Base-by-base conservation (phyloP, 1,140 invertebrate species). In the Aphis gossypii region DNA sequence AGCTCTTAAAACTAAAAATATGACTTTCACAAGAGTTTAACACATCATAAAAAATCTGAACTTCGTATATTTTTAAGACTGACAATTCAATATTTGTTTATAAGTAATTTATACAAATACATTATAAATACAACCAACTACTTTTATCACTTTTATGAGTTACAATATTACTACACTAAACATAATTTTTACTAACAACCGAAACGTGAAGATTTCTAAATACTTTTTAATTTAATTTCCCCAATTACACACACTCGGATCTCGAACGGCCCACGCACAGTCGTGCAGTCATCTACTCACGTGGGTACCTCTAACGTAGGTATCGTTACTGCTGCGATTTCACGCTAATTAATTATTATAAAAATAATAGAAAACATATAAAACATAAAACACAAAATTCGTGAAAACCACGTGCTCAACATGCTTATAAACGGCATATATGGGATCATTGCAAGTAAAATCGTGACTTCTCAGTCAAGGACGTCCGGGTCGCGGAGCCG, bases 381-480 rank as follows among this genome's bases (percentile, higher is more conserved):
- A 87, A 86, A 86, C 84, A 25, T 11, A 54, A 14, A 35, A 89
- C 35, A 56, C 21, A 89, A 35, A n/a, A 54, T 41, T 25, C 21
- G 3, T 82, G 11, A 21, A 86, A 1, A 87, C 86, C 48, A 56
- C 51, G 35, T 56, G 88, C 9, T 11, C 23, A 89, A 38, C 48
- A 89, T n/a, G 21, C 87, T n/a, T 54, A 51, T 48, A 35, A 89
- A n/a, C 20, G 25, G 20, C 51, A n/a, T 87, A 38, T 48, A 46
- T 88, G 9, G 46, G 20, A 89, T 56, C 54, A 90, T 25, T 38
- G 54, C 21, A 48, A 8, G 20, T 68, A 60, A 44, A 46, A 83
- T 92, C 91, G 48, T 84, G 91, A 84, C 91, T 92, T 86, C 35
- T 21, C 25, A n/a, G 82, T 35, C 91, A 92, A 92, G 91, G 91